A percentile compares a stretch with the other conserved stretches of the same genome.
These are phyloP conservation scores for Propithecus perrieri DNA, from an alignment of 2,797 vertebrate species.

Conservation along the genomic window DNA sequence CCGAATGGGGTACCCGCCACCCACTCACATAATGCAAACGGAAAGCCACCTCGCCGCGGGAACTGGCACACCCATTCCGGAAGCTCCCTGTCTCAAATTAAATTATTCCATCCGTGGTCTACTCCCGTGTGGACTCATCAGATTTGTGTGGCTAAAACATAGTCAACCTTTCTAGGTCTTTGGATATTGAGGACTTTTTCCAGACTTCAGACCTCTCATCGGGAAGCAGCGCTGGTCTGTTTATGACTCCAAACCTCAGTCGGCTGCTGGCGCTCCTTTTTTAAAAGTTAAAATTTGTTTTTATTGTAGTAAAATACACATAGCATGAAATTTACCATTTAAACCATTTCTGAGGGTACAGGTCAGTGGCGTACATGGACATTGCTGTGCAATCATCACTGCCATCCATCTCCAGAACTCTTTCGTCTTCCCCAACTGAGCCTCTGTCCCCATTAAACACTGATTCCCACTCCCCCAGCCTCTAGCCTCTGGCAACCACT, in stretches of 20 bases:
- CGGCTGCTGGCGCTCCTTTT: not conserved
- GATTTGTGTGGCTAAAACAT: not conserved
- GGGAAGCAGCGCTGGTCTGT: not conserved
- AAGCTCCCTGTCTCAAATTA: not conserved
- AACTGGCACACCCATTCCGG: not conserved
- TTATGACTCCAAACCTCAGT: not conserved
- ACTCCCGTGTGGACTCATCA: not conserved
- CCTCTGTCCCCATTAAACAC: not conserved
- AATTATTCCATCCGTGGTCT: too few relatives aligned
- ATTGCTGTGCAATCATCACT: not conserved
- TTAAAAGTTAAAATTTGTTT: not conserved
- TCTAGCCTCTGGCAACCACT: not conserved
- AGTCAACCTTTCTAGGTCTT: not conserved
- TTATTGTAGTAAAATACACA: not conserved
- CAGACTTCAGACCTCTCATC: not conserved
- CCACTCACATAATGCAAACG: not conserved
- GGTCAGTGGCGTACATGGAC: not conserved
- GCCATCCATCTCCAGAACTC: not conserved
- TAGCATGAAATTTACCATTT: not conserved
- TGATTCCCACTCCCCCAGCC: not conserved
- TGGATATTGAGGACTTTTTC: too few relatives aligned
- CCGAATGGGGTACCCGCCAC: not conserved
- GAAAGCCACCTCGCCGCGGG: not conserved
- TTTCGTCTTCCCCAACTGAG: not conserved
- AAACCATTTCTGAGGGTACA: not conserved